phyloP scores from a whole-genome alignment of 2,888 invertebrate genomes.

The Orthosia incerta region DNA sequence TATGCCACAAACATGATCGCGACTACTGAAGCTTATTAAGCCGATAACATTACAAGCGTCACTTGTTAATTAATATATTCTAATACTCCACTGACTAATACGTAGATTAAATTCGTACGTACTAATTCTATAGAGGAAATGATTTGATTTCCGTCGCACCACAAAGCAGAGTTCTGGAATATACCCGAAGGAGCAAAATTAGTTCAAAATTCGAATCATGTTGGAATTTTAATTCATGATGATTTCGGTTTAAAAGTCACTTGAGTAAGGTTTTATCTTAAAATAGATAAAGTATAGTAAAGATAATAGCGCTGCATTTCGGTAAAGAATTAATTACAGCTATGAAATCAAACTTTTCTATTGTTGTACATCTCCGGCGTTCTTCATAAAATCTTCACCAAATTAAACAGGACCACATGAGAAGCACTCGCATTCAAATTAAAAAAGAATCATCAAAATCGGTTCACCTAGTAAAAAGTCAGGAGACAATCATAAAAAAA shows the following conservation, averaged over 20 bases:
- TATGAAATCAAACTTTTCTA: neutral
- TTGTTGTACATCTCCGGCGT: too few relatives aligned
- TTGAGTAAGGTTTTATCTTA: neutral
- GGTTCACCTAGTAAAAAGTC: too few relatives aligned
- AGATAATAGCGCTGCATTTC: neutral
- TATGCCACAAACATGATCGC: slow-evolving; percentile 56
- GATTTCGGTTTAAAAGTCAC: neutral
- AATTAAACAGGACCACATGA: too few relatives aligned
- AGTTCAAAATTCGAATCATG: neutral
- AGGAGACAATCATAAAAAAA: too few relatives aligned
- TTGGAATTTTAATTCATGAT: neutral
- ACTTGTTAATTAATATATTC: slow-evolving; percentile 59
- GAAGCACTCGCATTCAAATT: too few relatives aligned
- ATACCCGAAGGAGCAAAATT: neutral
- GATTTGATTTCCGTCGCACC: slow-evolving; percentile 13
- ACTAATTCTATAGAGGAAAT: slow-evolving; percentile 18
- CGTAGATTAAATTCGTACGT: slow-evolving; percentile 20
- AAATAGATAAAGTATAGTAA: neutral
- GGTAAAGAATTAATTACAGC: neutral
- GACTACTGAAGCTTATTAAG: slow-evolving; percentile 65
- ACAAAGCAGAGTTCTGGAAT: neutral
- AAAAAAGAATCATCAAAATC: too few relatives aligned
- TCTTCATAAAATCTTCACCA: too few relatives aligned
- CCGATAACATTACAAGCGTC: slow-evolving; percentile 60
- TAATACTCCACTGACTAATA: slow-evolving; percentile 40